Evolutionary conservation across 2,797 vertebrate species (phyloP).

Genomic region (Staurois parvus): DNA sequence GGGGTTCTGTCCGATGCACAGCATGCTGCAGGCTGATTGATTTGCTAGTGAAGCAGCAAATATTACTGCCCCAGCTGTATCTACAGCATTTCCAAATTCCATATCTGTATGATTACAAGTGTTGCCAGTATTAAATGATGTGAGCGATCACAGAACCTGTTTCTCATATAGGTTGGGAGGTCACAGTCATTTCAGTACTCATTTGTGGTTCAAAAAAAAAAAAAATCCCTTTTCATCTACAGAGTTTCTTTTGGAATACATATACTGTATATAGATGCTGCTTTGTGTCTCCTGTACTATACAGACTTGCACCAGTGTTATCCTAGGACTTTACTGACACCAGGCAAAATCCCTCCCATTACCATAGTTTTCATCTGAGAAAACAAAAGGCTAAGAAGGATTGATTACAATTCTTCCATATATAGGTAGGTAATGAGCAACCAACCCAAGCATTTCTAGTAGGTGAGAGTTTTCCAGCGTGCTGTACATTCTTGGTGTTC

Average conservation of each 20-base stretch:
- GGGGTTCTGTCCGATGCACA: not conserved
- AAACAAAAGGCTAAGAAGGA: too few species aligned
- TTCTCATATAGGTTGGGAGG: constrained; percentile 18
- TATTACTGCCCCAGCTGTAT: not conserved
- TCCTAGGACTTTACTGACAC: too few species aligned
- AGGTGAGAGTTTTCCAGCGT: too few species aligned
- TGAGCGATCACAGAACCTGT: constrained; percentile 5
- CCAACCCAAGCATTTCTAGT: too few species aligned
- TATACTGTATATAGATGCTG: not conserved
- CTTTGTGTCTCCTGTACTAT: not conserved
- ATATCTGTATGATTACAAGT: not conserved
- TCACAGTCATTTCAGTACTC: constrained; percentile 24
- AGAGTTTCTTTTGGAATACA: not conserved
- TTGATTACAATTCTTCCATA: too few species aligned
- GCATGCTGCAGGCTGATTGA: not conserved
- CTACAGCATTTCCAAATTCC: not conserved
- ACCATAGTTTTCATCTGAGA: too few species aligned
- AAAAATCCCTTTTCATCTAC: constrained; percentile 23
- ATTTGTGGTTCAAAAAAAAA: constrained; percentile 20
- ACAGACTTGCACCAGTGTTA: not conserved
- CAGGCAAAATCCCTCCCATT: too few species aligned
- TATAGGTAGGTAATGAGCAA: too few species aligned
- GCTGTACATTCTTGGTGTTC: too few species aligned
- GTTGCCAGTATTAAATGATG: not conserved
- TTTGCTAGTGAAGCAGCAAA: not conserved